A percentile compares a stretch with the other conserved stretches of the same genome.
These are phyloP conservation scores for Phalangium opilio DNA, from an alignment of 2,888 invertebrate species.

Conservation along the genomic window DNA sequence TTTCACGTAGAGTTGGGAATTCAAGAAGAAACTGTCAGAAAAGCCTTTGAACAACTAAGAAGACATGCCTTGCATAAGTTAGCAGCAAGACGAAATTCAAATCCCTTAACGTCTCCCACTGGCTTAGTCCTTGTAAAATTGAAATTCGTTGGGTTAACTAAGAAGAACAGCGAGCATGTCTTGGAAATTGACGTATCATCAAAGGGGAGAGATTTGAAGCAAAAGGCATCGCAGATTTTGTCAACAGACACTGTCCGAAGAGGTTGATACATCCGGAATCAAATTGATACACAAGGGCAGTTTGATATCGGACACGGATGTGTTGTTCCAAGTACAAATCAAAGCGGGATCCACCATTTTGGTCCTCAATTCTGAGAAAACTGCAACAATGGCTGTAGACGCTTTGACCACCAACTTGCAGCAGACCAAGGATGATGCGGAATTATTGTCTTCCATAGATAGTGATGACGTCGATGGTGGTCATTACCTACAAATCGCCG, in stretches of 20 bases:
- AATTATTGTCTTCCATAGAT: constrained; percentile 28
- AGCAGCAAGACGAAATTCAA: constrained; percentile 35
- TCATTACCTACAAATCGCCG: constrained; percentile 37
- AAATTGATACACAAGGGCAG: no score
- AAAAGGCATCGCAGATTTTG: no score
- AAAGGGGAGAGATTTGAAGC: no score
- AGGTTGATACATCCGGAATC: no score
- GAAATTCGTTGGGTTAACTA: constrained; percentile 3
- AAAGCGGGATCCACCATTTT: no score
- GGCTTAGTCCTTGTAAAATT: constrained; percentile 6
- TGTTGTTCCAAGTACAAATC: no score
- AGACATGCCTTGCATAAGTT: constrained; percentile 53
- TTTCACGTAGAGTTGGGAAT: constrained; percentile 42
- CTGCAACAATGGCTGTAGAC: constrained; percentile 6
- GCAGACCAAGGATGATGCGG: constrained; percentile 24
- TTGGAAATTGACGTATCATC: no score
- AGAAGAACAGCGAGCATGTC: no score
- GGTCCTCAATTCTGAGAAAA: neutral
- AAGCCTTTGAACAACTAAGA: constrained; percentile 47
- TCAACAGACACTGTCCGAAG: no score
- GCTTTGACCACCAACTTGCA: constrained; percentile 21
- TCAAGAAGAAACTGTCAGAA: constrained; percentile 37
- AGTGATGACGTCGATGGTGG: constrained; percentile 23
- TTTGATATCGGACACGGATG: no score
- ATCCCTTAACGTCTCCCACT: neutral